phyloP scores from a whole-genome alignment of 2,888 invertebrate genomes.

The Taphrorychus bicolor region DNA sequence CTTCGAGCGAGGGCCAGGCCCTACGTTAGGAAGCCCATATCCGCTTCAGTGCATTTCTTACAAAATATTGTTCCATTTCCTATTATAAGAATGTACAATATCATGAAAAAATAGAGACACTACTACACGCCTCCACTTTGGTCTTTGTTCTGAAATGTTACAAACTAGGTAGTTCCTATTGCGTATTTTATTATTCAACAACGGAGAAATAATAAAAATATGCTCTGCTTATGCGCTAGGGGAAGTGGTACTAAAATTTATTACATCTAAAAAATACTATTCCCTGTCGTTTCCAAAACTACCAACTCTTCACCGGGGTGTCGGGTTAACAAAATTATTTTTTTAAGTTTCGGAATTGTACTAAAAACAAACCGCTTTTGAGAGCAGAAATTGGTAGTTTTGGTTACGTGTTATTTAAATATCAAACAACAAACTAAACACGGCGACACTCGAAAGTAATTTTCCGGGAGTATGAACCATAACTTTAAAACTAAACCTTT shows the following conservation, averaged over 20 bases:
- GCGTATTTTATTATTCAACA: neutral
- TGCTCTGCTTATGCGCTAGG: constrained; percentile 59
- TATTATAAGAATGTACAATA: constrained; percentile 46
- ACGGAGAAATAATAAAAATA: constrained; percentile 53
- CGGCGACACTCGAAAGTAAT: neutral
- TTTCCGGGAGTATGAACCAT: constrained; percentile 39
- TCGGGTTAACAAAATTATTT: too few species aligned
- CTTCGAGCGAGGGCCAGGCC: too few species aligned
- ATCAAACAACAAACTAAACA: constrained; percentile 44
- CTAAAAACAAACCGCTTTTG: too few species aligned
- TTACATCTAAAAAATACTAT: constrained; percentile 34
- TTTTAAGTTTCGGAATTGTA: too few species aligned
- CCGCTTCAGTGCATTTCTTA: constrained; percentile 17
- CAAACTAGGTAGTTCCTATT: constrained; percentile 11
- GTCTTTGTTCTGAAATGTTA: constrained; percentile 43
- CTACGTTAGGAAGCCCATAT: too few species aligned
- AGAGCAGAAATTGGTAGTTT: constrained; percentile 9
- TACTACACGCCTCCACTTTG: constrained; percentile 44
- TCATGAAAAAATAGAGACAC: constrained; percentile 37
- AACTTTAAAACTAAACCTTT: constrained; percentile 47
- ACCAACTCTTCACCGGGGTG: constrained; percentile 18
- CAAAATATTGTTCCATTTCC: constrained; percentile 7
- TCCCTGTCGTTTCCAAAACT: constrained; percentile 15
- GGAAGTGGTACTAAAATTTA: constrained; percentile 39
- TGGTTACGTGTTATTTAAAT: constrained; percentile 27